Base-by-base conservation (phyloP, 2,797 vertebrate species). In the Poecilia picta region DNA sequence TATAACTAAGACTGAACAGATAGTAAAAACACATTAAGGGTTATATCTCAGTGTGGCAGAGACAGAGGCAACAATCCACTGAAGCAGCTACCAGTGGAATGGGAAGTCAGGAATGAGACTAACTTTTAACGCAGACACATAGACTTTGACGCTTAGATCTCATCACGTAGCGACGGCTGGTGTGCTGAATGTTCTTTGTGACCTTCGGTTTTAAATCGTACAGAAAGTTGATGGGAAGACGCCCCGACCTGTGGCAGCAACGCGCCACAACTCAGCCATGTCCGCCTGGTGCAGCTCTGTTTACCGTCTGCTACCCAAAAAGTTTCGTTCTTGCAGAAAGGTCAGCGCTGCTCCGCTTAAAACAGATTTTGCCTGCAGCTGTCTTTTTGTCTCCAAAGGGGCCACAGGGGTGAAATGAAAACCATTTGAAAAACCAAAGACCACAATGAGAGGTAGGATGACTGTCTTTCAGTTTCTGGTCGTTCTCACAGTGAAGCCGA, bases 361-460 rank as follows among this genome's bases (percentile, higher is more conserved):
- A 82, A 84, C 85, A 82, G 33, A 70, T 71, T 81, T 53, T 15
- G 43, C 75, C 53, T 8, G 53, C 39, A 81, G 79, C 72, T 18
- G 75, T 83, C 73, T 28, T 0, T 33, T 47, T 77, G 68, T 79
- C 59, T 73, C 62, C 66, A 43, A 76, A 59, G 49, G 72, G 23
- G 74, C 55, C 85, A 83, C 82, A 62, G n/a, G 82, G 41, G 53
- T 90, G 83, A 92, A 90, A 93, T 87, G 81, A 88, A 86, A 89
- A 91, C 36, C 70, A 77, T 79, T 79, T 86, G 81, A 89, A 92
- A 74, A 84, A 90, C 80, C 75, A 85, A 90, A 89, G 90, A 91
- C 87, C 85, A 71, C 85, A 83, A 93, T 93, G 93, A 94, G 93
- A 94, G 94, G 93, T 94, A 94, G 93, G 92, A 93, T 92, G 92